A percentile compares a stretch with the other conserved stretches of the same genome.
These are phyloP conservation scores for Paradoxurus hermaphroditus DNA, from an alignment of 2,113 vertebrate genomes.

Conservation along the genomic window DNA sequence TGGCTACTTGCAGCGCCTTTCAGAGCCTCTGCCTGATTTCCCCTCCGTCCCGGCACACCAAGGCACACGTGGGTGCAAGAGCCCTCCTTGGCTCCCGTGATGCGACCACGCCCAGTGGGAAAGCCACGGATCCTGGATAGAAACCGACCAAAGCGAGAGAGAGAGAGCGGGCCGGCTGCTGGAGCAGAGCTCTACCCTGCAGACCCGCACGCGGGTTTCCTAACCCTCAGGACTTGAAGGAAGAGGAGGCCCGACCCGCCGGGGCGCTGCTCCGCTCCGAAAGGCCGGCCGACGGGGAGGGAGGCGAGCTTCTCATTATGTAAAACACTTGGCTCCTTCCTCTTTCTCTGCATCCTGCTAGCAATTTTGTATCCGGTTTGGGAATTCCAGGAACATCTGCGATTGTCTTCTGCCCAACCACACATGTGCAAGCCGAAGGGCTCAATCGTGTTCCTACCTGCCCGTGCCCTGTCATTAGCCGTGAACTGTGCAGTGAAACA, in stretches of 20 bases:
- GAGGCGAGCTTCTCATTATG: neutral
- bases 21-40: neutral
- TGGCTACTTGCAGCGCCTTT: neutral
- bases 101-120: slow-evolving; percentile 10
- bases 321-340: slow-evolving; percentile 68
- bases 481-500: slow-evolving; percentile 69
- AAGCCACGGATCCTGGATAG: slow-evolving; percentile 12
- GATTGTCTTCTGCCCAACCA: slow-evolving; percentile 71
- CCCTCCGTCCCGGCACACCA: slow-evolving; percentile 37
- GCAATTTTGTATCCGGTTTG: slow-evolving; percentile 79
- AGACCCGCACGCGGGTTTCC: neutral
- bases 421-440: slow-evolving; percentile 79
- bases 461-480: slow-evolving; percentile 83
- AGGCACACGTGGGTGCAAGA: neutral
- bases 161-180: neutral
- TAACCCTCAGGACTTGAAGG: neutral
- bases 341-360: slow-evolving; percentile 77
- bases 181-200: neutral
- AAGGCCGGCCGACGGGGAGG: neutral
- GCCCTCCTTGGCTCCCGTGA: neutral
- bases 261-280: fast-evolving
- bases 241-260: neutral
- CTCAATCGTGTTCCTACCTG: slow-evolving; percentile 84
- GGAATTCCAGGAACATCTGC: slow-evolving; percentile 87
- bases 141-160: neutral